Conservation (phyloP, 23 tunicate species). For the Clavelina lepadiformis region DNA sequence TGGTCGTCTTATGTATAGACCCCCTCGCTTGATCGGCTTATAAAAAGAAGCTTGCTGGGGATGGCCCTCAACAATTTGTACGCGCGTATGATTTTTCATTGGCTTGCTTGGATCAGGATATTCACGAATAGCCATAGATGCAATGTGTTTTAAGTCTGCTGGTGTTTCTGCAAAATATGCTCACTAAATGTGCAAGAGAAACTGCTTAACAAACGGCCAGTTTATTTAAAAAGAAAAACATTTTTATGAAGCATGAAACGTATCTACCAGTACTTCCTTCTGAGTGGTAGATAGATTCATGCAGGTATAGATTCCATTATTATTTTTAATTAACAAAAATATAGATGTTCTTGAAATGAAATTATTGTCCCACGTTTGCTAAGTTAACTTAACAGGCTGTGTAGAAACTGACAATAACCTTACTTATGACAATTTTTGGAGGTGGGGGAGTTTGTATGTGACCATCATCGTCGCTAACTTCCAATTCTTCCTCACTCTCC, state of each 20-base stretch:
- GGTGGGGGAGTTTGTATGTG: conserved; percentile 24
- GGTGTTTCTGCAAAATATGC: conserved; percentile 36
- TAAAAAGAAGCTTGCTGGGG: conserved; percentile 15
- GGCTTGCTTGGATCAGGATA: conserved; percentile 42
- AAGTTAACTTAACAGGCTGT: too few relatives aligned
- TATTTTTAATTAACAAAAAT: too few relatives aligned
- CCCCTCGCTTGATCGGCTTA: conserved; percentile 40
- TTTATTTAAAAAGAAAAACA: too few relatives aligned
- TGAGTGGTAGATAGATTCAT: too few relatives aligned
- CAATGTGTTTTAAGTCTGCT: conserved; percentile 46
- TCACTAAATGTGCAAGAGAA: too few relatives aligned
- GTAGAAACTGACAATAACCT: not conserved
- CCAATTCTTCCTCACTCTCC: conserved; percentile 14
- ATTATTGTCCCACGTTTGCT: too few relatives aligned
- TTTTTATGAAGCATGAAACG: too few relatives aligned
- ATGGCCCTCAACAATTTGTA: conserved; percentile 24
- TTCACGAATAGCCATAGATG: conserved; percentile 43
- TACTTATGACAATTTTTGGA: conserved; percentile 24
- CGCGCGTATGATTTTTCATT: not conserved
- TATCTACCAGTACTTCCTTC: too few relatives aligned
- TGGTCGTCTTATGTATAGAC: conserved; percentile 43
- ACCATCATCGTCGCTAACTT: conserved; percentile 64
- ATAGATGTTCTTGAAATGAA: too few relatives aligned
- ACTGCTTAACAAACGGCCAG: too few relatives aligned
- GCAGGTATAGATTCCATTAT: too few relatives aligned